Percentiles rank a stretch among this genome's conserved stretches.
These are phyloP conservation scores for Macheiramphus alcinus DNA, from an alignment of 2,113 vertebrate genomes.

Conservation along the genomic window DNA sequence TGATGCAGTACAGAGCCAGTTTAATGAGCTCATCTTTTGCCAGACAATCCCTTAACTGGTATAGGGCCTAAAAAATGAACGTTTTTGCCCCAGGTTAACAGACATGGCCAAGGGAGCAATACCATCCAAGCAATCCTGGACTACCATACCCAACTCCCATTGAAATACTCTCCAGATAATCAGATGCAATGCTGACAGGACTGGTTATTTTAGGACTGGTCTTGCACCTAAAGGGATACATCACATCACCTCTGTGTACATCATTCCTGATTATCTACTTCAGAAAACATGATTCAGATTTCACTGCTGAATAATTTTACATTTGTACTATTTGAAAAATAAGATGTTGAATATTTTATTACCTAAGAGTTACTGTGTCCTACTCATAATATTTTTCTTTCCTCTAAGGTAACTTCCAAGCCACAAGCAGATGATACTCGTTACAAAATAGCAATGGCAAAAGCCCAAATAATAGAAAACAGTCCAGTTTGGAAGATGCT, in stretches of 20 bases:
- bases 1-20: neutral
- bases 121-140: neutral
- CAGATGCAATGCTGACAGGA: neutral
- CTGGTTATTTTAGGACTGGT: neutral
- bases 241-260: neutral
- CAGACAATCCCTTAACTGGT: neutral
- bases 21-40: neutral
- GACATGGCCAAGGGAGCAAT: neutral
- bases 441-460: constrained; percentile 78
- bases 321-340: neutral
- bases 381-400: neutral
- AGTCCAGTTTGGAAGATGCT: constrained; percentile 87
- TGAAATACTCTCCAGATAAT: neutral
- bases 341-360: neutral
- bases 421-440: constrained; percentile 74
- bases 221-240: neutral
- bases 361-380: neutral
- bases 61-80: neutral
- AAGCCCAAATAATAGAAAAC: constrained; percentile 79
- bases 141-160: neutral
- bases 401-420: constrained; percentile 83
- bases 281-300: neutral
- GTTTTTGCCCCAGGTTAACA: neutral
- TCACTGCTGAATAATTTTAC: neutral
- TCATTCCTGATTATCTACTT: neutral